These are phyloP conservation scores for Cephalotes varians DNA, from an alignment of 2,888 invertebrate genomes.

Conservation along the genomic window DNA sequence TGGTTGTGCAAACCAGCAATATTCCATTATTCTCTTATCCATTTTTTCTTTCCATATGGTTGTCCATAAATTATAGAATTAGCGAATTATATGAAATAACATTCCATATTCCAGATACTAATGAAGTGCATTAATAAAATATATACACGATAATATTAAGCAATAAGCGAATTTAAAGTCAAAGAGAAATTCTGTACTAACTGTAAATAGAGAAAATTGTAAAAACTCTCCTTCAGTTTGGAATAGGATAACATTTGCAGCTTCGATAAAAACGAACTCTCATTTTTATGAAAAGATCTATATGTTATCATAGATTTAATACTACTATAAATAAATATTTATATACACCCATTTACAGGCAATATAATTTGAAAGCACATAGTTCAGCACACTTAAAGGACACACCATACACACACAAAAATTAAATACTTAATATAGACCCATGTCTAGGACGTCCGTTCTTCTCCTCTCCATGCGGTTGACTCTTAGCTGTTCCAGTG, in stretches of 20 bases:
- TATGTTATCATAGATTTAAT: slow-evolving; percentile 17
- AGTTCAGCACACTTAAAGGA: slow-evolving; percentile 61
- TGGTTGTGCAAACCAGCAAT: slow-evolving; percentile 2
- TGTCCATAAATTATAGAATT: slow-evolving; percentile 9
- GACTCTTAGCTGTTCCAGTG: slow-evolving; percentile 72
- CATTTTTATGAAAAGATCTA: slow-evolving; percentile 1
- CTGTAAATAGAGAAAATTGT: not conserved
- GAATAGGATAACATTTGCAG: not conserved
- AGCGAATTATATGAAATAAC: slow-evolving; percentile 3
- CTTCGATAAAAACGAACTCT: slow-evolving; percentile 9
- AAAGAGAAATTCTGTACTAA: slow-evolving; percentile 9
- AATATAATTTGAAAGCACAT: slow-evolving; percentile 48
- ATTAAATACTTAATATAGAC: slow-evolving; percentile 84
- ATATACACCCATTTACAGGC: slow-evolving; percentile 46
- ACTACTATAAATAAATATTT: slow-evolving; percentile 45
- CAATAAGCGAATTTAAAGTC: slow-evolving; percentile 20
- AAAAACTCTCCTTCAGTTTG: not conserved
- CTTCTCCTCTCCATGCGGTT: slow-evolving; percentile 73
- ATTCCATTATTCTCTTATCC: not conserved
- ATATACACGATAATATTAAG: slow-evolving; percentile 12
- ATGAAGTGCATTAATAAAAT: slow-evolving; percentile 13
- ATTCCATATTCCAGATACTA: not conserved
- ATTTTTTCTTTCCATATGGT: not conserved
- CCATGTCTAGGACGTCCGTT: slow-evolving; percentile 80
- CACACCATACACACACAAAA: slow-evolving; percentile 57